Evolutionary conservation across 2,113 vertebrate genomes (phyloP), one percentile per base, ranked within the genome.

Genomic region (Aplodontia rufa): DNA sequence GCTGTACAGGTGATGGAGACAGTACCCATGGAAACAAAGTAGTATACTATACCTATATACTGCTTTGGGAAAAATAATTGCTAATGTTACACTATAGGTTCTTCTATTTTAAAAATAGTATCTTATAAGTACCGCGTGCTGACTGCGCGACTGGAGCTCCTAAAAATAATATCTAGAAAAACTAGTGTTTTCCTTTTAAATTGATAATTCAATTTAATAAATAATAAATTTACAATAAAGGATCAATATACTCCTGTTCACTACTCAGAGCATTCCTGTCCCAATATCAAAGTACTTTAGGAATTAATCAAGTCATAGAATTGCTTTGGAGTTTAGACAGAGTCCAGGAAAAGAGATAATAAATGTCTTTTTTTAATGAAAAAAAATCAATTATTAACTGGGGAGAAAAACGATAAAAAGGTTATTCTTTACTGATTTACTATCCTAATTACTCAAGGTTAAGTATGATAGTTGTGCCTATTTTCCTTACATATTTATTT

Each of bases 51-150:
- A n/a, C n/a, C n/a, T n/a, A n/a, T n/a, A n/a, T n/a, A n/a, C 40
- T 87, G 68, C 55, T 90, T 37, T 64, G 55, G 58, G 60, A 89
- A 92, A 92, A 89, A 74, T 40, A 91, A 60, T 3, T 66, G 32
- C 17, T 78, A 9, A 91, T 30, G 53, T 55, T 47, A 94, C 0
- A 40, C 26, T 47, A n/a, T 12, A n/a, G 2, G 0, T 19, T 7
- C 86, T 90, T 94, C 75, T 66, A 47, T 87, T 76, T 93, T 51
- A 19, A 83, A n/a, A n/a, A n/a, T n/a, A n/a, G n/a, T n/a, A n/a
- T n/a, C n/a, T n/a, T n/a, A n/a, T n/a, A n/a, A n/a, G n/a, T n/a
- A n/a, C n/a, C n/a, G n/a, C n/a, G n/a, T n/a, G n/a, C n/a, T n/a
- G n/a, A n/a, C n/a, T n/a, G n/a, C n/a, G n/a, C n/a, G n/a, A n/a